Conservation (phyloP, 2,888 invertebrate species). For the Metacarcinus magister region DNA sequence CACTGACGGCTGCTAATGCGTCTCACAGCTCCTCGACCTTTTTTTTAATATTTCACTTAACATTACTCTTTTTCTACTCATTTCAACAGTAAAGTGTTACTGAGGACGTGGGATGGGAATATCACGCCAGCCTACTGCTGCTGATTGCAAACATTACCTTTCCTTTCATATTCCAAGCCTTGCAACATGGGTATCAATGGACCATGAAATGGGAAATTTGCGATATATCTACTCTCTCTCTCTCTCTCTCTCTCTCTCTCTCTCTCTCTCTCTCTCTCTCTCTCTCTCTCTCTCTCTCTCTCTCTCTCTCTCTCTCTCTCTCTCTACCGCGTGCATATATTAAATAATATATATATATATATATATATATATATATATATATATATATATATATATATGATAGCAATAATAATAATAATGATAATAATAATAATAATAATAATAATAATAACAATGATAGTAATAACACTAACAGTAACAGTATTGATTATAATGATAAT, state of each 20-base stretch:
- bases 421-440: not conserved
- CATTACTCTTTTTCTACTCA: not conserved
- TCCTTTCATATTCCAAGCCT: constrained; percentile 19
- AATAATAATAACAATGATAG: not conserved
- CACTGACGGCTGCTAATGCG: not conserved
- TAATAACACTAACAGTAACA: not conserved
- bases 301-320: constrained; percentile 22
- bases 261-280: constrained; percentile 48
- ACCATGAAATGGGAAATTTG: not conserved
- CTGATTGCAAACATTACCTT: constrained; percentile 33
- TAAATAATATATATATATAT: too few relatives aligned
- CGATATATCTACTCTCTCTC: not conserved
- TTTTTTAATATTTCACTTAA: not conserved
- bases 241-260: constrained; percentile 40
- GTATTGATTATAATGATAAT: not conserved
- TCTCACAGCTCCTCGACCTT: not conserved
- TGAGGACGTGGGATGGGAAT: not conserved
- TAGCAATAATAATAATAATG: not conserved
- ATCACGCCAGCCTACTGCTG: not conserved
- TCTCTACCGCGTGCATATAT: not conserved
- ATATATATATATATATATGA: not conserved
- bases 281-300: constrained; percentile 41
- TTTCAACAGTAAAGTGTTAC: not conserved
- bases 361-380: too few relatives aligned
- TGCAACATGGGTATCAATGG: constrained; percentile 27